Evolutionary conservation across 1,140 invertebrate genomes (phyloP).

Genomic region (Halesus radiatus): DNA sequence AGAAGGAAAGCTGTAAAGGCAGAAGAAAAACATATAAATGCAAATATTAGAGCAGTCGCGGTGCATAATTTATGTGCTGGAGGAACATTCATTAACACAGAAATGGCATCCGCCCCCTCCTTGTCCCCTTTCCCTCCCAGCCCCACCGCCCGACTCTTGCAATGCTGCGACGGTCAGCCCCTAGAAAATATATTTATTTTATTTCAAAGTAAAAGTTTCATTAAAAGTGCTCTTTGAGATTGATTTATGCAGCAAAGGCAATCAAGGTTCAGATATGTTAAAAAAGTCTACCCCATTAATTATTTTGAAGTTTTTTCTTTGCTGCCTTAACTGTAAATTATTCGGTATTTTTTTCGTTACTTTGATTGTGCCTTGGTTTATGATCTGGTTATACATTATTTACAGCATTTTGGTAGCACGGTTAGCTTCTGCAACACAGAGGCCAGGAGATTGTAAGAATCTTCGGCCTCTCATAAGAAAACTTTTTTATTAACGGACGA

Average conservation of each 20-base stretch:
- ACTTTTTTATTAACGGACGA: no score
- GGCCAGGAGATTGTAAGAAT: no score
- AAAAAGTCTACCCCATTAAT: neutral
- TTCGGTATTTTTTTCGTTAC: no score
- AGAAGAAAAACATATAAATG: slow-evolving; percentile 57
- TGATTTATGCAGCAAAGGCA: slow-evolving; percentile 5
- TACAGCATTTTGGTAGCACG: no score
- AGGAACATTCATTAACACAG: slow-evolving; percentile 59
- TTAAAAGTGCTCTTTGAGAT: slow-evolving; percentile 17
- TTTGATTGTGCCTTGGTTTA: no score
- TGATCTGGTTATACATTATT: no score
- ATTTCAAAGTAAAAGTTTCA: slow-evolving; percentile 28
- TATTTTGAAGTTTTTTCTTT: neutral
- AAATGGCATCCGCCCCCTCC: slow-evolving; percentile 52
- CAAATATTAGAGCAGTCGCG: slow-evolving; percentile 57
- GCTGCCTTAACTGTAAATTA: no score
- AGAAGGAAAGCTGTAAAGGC: slow-evolving; percentile 41
- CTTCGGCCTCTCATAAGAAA: no score
- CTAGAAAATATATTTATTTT: slow-evolving; percentile 28
- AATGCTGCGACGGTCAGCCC: slow-evolving; percentile 28
- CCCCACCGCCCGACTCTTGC: neutral
- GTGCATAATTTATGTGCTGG: slow-evolving; percentile 58
- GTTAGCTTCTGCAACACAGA: no score
- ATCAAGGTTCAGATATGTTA: neutral
- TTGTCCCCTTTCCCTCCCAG: neutral